Conservation (phyloP, 2,888 invertebrate species). For the Xylocampa areola region DNA sequence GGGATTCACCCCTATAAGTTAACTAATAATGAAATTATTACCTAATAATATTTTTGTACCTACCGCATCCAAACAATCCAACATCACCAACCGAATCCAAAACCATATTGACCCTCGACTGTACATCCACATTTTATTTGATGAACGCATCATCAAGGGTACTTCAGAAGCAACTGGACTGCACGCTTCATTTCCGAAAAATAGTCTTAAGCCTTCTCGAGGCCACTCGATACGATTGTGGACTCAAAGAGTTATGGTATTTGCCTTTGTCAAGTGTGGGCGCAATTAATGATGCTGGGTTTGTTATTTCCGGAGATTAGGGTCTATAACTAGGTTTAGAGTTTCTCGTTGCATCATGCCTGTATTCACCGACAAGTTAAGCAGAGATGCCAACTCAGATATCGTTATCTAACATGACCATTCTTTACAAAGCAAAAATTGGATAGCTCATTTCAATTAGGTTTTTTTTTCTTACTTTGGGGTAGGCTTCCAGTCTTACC, state of each 20-base stretch:
- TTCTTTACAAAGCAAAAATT: no score
- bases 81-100: conserved; percentile 44
- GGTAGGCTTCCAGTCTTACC: no score
- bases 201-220: conserved; percentile 60
- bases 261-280: conserved; percentile 49
- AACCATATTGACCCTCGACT: conserved; percentile 64
- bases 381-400: no score
- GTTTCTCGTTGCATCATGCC: no score
- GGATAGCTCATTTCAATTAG: no score
- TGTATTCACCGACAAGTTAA: no score
- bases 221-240: conserved; percentile 62
- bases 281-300: conserved; percentile 41
- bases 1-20: no score
- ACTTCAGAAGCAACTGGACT: conserved; percentile 66
- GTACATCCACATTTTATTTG: conserved; percentile 54
- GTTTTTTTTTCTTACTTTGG: no score
- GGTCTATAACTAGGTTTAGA: conserved; percentile 21
- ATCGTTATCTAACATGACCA: no score
- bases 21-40: no score
- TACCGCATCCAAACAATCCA: conserved; percentile 22
- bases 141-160: conserved; percentile 62
- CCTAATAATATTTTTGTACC: background rate
- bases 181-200: conserved; percentile 75
- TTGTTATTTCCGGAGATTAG: conserved; percentile 53
- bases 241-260: conserved; percentile 56